phyloP scores from a whole-genome alignment of 2,888 invertebrate species.

The Sinodicranocentrus sp. region DNA sequence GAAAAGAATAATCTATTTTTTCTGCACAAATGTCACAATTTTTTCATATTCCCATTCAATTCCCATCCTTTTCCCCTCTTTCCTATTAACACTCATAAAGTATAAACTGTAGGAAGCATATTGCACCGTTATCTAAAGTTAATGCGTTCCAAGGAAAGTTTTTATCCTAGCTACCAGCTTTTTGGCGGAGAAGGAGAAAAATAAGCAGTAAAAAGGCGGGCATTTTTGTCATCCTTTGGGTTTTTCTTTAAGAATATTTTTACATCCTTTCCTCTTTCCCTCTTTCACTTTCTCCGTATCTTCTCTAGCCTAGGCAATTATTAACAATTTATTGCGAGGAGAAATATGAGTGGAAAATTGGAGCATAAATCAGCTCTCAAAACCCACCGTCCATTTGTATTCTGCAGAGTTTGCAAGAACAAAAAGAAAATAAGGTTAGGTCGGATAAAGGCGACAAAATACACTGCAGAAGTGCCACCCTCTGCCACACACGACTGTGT shows the following conservation, averaged over 20 bases:
- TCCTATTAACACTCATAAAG: conserved; percentile 44
- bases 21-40: conserved; percentile 22
- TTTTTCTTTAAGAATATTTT: too few relatives aligned
- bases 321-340: conserved; percentile 59
- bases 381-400: background rate
- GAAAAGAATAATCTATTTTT: conserved; percentile 8
- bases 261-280: conserved; percentile 2
- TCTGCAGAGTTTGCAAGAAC: background rate
- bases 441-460: conserved; percentile 18
- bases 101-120: conserved; percentile 22
- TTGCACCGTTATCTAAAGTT: conserved; percentile 53
- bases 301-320: conserved; percentile 58
- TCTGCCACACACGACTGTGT: too few relatives aligned
- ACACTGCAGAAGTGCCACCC: too few relatives aligned
- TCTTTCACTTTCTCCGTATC: conserved; percentile 30
- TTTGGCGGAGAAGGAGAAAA: background rate
- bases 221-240: conserved; percentile 22
- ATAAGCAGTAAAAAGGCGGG: conserved; percentile 40
- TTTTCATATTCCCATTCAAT: conserved; percentile 29
- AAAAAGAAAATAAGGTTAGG: conserved; percentile 3
- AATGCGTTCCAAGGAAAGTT: conserved; percentile 47
- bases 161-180: conserved; percentile 1
- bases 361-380: conserved; percentile 47
- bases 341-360: conserved; percentile 62
- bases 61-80: conserved; percentile 25